phyloP scores from a whole-genome alignment of 2,888 invertebrate species.

The Dichetophora obliterata region DNA sequence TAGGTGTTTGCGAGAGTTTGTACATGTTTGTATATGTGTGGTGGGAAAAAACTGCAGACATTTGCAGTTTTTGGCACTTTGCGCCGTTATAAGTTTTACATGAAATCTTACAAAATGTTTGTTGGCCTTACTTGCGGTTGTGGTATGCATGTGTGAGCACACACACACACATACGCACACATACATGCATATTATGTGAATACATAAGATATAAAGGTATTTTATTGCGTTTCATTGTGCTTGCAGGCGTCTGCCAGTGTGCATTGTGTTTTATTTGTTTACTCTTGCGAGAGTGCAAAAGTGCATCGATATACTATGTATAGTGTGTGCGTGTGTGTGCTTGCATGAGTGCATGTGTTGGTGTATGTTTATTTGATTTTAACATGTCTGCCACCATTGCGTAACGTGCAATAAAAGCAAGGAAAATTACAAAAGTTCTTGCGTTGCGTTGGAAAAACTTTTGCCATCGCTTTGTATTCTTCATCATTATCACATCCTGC shows the following conservation, averaged over 20 bases:
- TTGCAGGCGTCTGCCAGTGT: neutral
- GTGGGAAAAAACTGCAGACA: slow-evolving; percentile 6
- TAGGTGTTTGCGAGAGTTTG: neutral
- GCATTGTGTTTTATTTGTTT: slow-evolving; percentile 2
- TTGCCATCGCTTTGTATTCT: slow-evolving; percentile 17
- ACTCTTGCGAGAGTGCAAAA: neutral
- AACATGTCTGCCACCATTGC: slow-evolving; percentile 27
- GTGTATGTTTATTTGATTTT: neutral
- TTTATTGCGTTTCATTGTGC: slow-evolving; percentile 26
- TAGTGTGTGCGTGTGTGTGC: too few relatives aligned
- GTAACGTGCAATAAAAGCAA: slow-evolving; percentile 42
- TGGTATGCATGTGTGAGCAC: neutral
- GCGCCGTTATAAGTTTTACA: slow-evolving; percentile 1
- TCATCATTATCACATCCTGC: slow-evolving; percentile 10
- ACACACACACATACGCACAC: neutral
- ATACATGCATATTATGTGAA: neutral
- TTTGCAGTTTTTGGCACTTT: slow-evolving; percentile 31
- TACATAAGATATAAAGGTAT: neutral
- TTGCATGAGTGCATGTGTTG: neutral
- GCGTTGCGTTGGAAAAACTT: slow-evolving; percentile 27
- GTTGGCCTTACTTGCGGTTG: neutral
- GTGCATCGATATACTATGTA: neutral
- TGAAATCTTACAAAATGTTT: slow-evolving; percentile 15
- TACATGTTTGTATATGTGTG: neutral
- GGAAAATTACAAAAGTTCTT: slow-evolving; percentile 43